phyloP scores from a whole-genome alignment of 2,888 invertebrate genomes.

The Meiosimyza platycephala region DNA sequence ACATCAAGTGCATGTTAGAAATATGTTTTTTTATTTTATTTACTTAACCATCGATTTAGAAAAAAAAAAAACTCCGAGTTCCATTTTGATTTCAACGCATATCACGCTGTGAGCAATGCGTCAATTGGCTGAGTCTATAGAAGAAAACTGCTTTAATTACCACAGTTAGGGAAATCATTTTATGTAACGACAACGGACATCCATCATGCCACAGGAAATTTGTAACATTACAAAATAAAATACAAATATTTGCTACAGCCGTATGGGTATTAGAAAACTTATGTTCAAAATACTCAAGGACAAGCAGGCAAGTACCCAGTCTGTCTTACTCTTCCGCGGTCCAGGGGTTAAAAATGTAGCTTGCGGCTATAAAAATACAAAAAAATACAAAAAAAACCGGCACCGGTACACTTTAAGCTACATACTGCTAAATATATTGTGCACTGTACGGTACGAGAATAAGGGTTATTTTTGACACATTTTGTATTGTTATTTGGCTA shows the following conservation, averaged over 20 bases:
- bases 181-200: conserved; percentile 35
- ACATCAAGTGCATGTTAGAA: no score
- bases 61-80: background rate
- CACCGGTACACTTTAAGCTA: conserved; percentile 21
- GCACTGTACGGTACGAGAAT: background rate
- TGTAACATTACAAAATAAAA: conserved; percentile 29
- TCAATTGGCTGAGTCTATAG: conserved; percentile 8
- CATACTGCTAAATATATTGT: conserved; percentile 15
- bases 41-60: no score
- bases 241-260: background rate
- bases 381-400: conserved; percentile 9
- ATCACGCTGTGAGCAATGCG: conserved; percentile 20
- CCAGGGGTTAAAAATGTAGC: conserved; percentile 23
- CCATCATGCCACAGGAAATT: conserved; percentile 44
- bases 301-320: background rate
- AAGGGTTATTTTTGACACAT: conserved; percentile 17
- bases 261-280: conserved; percentile 6
- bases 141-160: conserved; percentile 1
- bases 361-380: conserved; percentile 29
- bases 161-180: conserved; percentile 13
- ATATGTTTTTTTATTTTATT: no score
- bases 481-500: conserved; percentile 14
- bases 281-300: conserved; percentile 14
- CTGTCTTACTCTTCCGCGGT: background rate
- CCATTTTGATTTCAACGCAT: background rate